Percentiles rank a stretch among this genome's conserved stretches.
phyloP scores from a whole-genome alignment of 2,797 vertebrate species.

The Falco rusticolus region DNA sequence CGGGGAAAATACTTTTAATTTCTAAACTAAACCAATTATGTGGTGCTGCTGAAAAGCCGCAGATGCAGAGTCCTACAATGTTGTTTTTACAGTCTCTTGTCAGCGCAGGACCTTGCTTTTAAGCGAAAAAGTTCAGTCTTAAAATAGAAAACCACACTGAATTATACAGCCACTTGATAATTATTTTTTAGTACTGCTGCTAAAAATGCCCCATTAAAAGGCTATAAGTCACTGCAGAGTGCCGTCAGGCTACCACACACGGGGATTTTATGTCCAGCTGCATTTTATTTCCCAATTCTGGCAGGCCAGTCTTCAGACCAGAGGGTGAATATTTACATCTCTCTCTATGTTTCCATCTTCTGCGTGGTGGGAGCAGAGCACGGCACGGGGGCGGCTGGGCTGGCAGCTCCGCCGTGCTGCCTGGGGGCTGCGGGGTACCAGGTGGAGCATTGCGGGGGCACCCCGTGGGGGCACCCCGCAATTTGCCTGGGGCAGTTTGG shows the following conservation, averaged over 20 bases:
- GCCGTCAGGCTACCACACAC: background rate
- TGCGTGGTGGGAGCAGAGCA: background rate
- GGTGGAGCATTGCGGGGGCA: accelerated
- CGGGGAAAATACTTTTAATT: background rate
- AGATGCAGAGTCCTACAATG: background rate
- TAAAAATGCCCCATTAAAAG: constrained; percentile 28
- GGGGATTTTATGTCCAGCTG: background rate
- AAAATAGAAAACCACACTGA: constrained; percentile 18
- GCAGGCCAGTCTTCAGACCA: background rate
- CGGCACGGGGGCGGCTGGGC: background rate
- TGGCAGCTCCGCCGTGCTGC: background rate
- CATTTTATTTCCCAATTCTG: constrained; percentile 20
- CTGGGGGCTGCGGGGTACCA: accelerated
- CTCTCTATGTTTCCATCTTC: accelerated
- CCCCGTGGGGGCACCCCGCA: background rate
- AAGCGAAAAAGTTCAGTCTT: background rate
- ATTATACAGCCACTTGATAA: background rate
- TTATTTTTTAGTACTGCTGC: constrained; percentile 30
- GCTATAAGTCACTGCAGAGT: background rate
- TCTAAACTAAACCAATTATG: background rate
- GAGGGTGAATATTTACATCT: background rate
- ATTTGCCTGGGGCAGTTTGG: background rate
- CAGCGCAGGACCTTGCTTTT: background rate
- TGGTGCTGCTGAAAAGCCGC: background rate
- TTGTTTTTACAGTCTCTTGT: background rate